phyloP scores from a whole-genome alignment of 1,140 invertebrate genomes.

The Cheumatopsyche charites region DNA sequence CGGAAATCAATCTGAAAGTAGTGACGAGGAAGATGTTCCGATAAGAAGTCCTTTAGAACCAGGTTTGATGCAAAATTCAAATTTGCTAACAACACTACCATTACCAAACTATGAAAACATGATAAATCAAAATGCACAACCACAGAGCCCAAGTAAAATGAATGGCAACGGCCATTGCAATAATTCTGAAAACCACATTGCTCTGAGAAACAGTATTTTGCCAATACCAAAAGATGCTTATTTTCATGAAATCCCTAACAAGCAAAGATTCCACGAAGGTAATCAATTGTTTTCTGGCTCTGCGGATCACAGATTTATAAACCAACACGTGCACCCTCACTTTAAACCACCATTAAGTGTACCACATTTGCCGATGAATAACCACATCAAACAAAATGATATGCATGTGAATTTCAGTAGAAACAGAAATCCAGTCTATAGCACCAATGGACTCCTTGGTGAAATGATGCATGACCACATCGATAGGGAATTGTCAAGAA shows the following conservation, averaged over 20 bases:
- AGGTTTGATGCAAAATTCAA: constrained; percentile 62
- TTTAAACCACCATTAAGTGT: constrained; percentile 31
- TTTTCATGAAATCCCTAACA: constrained; percentile 65
- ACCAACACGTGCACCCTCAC: constrained; percentile 43
- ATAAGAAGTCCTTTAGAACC: constrained; percentile 60
- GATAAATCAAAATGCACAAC: constrained; percentile 50
- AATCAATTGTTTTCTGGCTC: constrained; percentile 48
- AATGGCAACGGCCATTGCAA: constrained; percentile 38
- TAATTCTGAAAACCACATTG: constrained; percentile 28
- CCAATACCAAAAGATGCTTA: constrained; percentile 65
- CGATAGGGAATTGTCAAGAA: constrained; percentile 57
- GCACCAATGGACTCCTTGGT: constrained; percentile 58
- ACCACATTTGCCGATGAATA: constrained; percentile 8
- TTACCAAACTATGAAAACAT: constrained; percentile 63
- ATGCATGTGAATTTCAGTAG: constrained; percentile 53
- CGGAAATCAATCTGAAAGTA: constrained; percentile 63
- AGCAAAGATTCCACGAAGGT: constrained; percentile 51
- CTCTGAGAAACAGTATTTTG: constrained; percentile 40
- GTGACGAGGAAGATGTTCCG: constrained; percentile 64
- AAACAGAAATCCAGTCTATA: constrained; percentile 58
- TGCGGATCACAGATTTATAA: constrained; percentile 29
- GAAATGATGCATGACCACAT: constrained; percentile 63
- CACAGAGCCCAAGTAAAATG: constrained; percentile 43
- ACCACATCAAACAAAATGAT: constrained; percentile 29
- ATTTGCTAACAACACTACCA: constrained; percentile 59